Base-by-base conservation (phyloP, 2,113 vertebrate genomes). In the Archocentrus centrarchus region DNA sequence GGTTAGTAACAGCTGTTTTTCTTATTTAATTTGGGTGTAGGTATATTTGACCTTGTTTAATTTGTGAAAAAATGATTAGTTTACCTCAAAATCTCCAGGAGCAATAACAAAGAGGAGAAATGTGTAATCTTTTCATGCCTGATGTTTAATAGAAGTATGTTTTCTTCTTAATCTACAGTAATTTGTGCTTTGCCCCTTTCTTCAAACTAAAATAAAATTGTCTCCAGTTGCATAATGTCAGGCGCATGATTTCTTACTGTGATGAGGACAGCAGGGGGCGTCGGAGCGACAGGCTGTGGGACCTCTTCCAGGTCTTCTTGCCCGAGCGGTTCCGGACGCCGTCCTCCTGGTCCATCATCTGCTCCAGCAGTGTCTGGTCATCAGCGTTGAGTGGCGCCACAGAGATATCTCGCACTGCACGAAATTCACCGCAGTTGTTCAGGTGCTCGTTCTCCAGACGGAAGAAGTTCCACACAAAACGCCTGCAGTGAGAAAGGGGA, bases 391-490 rank as follows among this genome's bases (percentile, higher is more conserved):
- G 96, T 0, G 98, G 98, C 3, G 98, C 98, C 94, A 99, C 98
- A 0, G 98, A 99, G 94, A 99, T 99, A 87, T 99, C 98, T 60
- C 98, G 95, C 64, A 99, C 98, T 0, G 98, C 98, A 1, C 98
- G 97, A 90, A 99, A 99, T 92, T 99, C 98, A 80, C 98, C 98
- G 41, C 98, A 99, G 96, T 99, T 99, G 91, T 99, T 99, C 94
- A 99, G 95, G 93, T 99, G 98, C 92, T 99, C 98, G 1, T 99
- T 99, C 93, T 99, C 98, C 95, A 99, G 93, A 3, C 98, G 98
- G 95, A 99, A 99, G 94, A 99, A 99, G 92, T 99, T 99, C 98
- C 98, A 99, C 87, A 99, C 98, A 68, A 99, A 99, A 3, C 98
- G 97, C 91, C 98, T 99, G 89, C 20, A 61, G 80, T 44, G 79